Evolutionary conservation across 2,888 invertebrate genomes (phyloP), one percentile per base, ranked within the genome.

Genomic region (Gymnosoma rotundatum): DNA sequence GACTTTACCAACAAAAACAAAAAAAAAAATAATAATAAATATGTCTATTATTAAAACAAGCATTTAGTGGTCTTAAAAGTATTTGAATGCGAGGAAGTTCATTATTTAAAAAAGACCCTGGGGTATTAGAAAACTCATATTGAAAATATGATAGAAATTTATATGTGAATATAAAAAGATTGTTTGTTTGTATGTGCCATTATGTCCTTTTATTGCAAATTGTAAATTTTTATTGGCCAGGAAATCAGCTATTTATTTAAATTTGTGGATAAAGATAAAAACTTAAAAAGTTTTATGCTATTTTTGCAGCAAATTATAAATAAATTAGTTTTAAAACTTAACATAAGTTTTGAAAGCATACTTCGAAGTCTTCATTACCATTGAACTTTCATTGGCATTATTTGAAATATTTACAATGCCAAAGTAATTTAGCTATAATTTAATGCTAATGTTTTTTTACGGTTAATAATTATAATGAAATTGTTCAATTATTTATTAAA

Each of bases 61-160:
- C 36, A 79, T 79, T 73, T 79, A 66, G 79, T 66, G 73, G 66
- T 60, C 67, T 66, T 42, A 52, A 52, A 52, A 52, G 50, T 18
- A 18, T 52, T 7, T 56, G 36, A 78, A 70, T 56, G 48, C 36
- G 48, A 56, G n/a, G 36, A 45, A 75, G 78, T 81, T 84, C 78
- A 84, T 81, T 84, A 81, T 84, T 50, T 74, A 52, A 70, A 81
- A 74, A 60, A 36, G 56, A 60, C 81, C 81, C 67, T 21, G 58
- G 70, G 73, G 81, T 70, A 81, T 75, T 75, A 58, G 70, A 25
- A 67, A 70, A 66, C 58, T 64, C 52, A 72, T 12, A 64, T 79
- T 67, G 18, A 81, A 75, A 81, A 61, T 81, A 81, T 81, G 69
- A 74, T 69, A 45, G 61, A 63, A 69, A 50, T 73, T 74, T 70